A percentile compares a stretch with the other conserved stretches of the same genome.
These are phyloP conservation scores for Grantiella picta DNA, from an alignment of 2,113 vertebrate genomes.

Conservation along the genomic window DNA sequence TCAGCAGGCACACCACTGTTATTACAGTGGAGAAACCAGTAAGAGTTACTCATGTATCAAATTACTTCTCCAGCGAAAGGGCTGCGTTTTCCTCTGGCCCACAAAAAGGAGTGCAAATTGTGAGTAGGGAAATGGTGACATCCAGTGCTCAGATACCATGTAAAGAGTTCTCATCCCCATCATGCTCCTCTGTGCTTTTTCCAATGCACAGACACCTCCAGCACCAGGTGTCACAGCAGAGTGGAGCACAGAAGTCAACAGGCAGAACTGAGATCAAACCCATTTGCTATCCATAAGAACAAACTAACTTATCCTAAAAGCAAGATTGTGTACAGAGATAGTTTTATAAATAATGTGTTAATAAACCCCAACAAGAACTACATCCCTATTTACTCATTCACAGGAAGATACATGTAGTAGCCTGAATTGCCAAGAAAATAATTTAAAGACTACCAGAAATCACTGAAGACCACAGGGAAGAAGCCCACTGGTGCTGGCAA, in stretches of 20 bases:
- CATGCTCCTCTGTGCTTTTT: rapidly evolving
- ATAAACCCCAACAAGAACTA: neutral
- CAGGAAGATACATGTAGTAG: neutral
- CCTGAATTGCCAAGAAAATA: neutral
- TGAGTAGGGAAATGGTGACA: constrained; percentile 9
- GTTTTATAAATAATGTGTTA: neutral
- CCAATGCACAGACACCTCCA: neutral
- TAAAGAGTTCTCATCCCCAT: neutral
- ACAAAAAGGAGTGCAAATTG: neutral
- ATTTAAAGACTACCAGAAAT: neutral
- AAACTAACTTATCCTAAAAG: neutral
- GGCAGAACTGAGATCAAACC: neutral
- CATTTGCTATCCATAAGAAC: neutral
- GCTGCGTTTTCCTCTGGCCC: neutral
- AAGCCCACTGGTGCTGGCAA: neutral
- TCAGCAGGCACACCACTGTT: neutral
- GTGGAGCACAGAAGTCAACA: neutral
- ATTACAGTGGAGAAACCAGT: neutral
- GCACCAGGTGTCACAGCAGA: rapidly evolving
- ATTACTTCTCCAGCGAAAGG: neutral
- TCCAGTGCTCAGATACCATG: neutral
- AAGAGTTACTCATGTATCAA: neutral
- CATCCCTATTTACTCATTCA: neutral
- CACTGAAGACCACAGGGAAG: neutral
- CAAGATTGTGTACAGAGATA: neutral